Evolutionary conservation across 2,113 vertebrate genomes (phyloP).

Genomic region (Megalops atlanticus): DNA sequence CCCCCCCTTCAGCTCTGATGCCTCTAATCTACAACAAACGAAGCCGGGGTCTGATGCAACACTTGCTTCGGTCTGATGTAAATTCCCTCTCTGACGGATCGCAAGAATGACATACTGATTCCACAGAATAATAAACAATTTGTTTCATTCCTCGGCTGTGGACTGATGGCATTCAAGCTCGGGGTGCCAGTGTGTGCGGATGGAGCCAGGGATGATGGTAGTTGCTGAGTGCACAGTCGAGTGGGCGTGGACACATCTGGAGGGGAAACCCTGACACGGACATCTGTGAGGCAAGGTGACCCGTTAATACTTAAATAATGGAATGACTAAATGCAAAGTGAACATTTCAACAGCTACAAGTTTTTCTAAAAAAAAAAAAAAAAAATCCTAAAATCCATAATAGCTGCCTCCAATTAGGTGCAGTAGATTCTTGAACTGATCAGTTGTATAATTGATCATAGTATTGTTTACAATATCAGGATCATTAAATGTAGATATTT

Average conservation of each 20-base stretch:
- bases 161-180: background rate
- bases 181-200: background rate
- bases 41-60: conserved; percentile 21
- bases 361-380: no score
- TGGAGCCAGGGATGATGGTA: background rate
- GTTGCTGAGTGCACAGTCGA: background rate
- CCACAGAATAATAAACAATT: conserved; percentile 10
- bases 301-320: no score
- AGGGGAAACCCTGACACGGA: no score
- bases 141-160: background rate
- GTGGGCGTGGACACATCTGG: background rate
- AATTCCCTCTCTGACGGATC: conserved; percentile 14
- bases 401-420: no score
- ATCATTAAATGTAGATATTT: no score
- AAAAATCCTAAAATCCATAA: no score
- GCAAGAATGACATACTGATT: conserved; percentile 15
- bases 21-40: conserved; percentile 22
- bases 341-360: no score
- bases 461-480: no score
- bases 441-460: no score
- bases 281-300: no score
- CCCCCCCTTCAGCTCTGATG: background rate
- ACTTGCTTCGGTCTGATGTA: background rate
- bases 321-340: no score
- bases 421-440: no score